phyloP scores from a whole-genome alignment of 2,888 invertebrate genomes.

The Agrotis segetum region DNA sequence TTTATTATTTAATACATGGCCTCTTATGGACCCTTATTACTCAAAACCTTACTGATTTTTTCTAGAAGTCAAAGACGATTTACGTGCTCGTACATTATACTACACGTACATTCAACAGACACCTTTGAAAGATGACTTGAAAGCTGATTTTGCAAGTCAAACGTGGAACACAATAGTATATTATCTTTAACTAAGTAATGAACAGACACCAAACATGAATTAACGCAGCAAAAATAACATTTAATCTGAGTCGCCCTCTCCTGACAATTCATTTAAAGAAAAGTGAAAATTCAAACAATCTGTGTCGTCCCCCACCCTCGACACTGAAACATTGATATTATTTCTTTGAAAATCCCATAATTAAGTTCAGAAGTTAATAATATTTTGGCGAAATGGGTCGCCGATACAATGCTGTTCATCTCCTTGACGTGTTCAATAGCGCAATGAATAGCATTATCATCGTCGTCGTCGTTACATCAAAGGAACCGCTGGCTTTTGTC shows the following conservation, averaged over 20 bases:
- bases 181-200: background rate
- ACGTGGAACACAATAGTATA: too few relatives aligned
- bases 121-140: too few relatives aligned
- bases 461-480: constrained; percentile 45
- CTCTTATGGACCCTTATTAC: background rate
- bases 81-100: too few relatives aligned
- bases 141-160: background rate
- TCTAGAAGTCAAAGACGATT: too few relatives aligned
- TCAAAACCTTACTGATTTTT: too few relatives aligned
- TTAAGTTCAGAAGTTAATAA: constrained; percentile 13
- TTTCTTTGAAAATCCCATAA: constrained; percentile 29
- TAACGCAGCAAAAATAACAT: constrained; percentile 1
- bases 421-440: constrained; percentile 35
- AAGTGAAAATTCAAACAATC: constrained; percentile 27
- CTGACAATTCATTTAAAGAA: constrained; percentile 34
- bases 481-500: constrained; percentile 52
- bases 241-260: background rate
- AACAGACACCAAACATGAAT: constrained; percentile 16
- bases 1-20: background rate
- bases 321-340: constrained; percentile 7
- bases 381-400: constrained; percentile 36
- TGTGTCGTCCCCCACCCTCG: background rate
- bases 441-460: constrained; percentile 54
- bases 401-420: constrained; percentile 45
- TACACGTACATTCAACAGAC: too few relatives aligned